Conservation (phyloP, 2,113 vertebrate species). For the Xenopus laevis region DNA sequence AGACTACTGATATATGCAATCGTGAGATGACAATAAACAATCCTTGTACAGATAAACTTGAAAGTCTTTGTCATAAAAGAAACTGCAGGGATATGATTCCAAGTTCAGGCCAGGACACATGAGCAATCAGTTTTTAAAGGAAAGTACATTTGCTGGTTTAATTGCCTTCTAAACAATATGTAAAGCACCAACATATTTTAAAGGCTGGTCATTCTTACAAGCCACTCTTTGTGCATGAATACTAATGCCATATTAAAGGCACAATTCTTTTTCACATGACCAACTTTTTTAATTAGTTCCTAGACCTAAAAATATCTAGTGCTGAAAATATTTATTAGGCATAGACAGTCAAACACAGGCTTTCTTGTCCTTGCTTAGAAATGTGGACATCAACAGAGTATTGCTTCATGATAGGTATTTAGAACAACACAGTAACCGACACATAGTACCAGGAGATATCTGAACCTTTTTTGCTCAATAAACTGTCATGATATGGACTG, state of each 20-base stretch:
- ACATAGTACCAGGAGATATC: too few relatives aligned
- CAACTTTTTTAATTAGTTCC: slow-evolving; percentile 4
- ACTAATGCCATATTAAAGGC: slow-evolving; percentile 18
- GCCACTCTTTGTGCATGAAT: slow-evolving; percentile 13
- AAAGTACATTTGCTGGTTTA: slow-evolving; percentile 27
- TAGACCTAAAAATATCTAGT: neutral
- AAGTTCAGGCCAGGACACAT: slow-evolving; percentile 28
- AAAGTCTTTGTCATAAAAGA: slow-evolving; percentile 20
- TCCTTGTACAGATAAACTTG: slow-evolving; percentile 15
- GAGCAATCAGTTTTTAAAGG: slow-evolving; percentile 24
- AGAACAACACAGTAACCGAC: too few relatives aligned
- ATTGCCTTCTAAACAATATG: slow-evolving; percentile 37
- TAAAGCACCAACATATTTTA: slow-evolving; percentile 22
- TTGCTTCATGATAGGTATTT: too few relatives aligned
- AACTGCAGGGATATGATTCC: slow-evolving; percentile 3
- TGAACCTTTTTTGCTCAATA: too few relatives aligned
- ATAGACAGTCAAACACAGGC: too few relatives aligned
- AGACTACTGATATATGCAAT: slow-evolving; percentile 24
- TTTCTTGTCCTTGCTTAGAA: too few relatives aligned
- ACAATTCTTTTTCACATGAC: slow-evolving; percentile 13
- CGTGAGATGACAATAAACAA: slow-evolving; percentile 17
- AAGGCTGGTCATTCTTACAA: slow-evolving; percentile 11
- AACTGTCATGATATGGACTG: too few relatives aligned
- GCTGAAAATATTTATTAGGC: too few relatives aligned
- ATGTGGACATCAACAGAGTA: too few relatives aligned